Conservation (phyloP, 2,113 vertebrate species). For the Tamias sibiricus region DNA sequence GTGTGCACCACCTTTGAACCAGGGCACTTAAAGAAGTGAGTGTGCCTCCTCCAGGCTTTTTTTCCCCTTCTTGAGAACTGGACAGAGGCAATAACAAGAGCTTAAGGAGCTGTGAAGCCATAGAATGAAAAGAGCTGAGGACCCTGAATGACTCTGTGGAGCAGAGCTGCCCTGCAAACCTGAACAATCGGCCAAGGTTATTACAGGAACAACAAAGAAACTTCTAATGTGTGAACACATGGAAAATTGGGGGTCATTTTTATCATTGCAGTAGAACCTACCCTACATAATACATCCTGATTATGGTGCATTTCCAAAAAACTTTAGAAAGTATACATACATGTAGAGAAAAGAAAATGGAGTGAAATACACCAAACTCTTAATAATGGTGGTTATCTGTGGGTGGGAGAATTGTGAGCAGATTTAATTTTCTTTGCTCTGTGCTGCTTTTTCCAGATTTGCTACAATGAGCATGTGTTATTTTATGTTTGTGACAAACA, state of each 20-base stretch:
- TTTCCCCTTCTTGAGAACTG: neutral
- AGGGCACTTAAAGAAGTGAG: neutral
- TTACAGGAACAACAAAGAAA: neutral
- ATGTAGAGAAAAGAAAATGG: neutral
- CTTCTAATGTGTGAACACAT: neutral
- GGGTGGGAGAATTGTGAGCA: constrained; percentile 25
- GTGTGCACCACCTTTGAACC: neutral
- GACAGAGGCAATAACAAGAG: neutral
- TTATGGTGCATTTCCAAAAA: constrained; percentile 2
- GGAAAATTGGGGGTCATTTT: neutral
- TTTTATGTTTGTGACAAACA: constrained; percentile 47
- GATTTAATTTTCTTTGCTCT: constrained; percentile 32
- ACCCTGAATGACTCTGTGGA: neutral
- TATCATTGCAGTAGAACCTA: neutral
- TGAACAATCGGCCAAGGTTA: neutral
- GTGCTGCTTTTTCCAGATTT: constrained; percentile 42
- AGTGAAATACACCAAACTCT: neutral
- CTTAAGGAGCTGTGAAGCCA: neutral
- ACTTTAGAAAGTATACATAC: neutral
- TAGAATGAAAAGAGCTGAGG: neutral
- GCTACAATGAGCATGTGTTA: neutral
- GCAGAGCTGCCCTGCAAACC: neutral
- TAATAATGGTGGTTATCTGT: neutral
- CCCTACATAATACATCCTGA: neutral
- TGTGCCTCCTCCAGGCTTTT: neutral